Evolutionary conservation across 2,888 invertebrate species (phyloP).

Genomic region (Acronicta alni): DNA sequence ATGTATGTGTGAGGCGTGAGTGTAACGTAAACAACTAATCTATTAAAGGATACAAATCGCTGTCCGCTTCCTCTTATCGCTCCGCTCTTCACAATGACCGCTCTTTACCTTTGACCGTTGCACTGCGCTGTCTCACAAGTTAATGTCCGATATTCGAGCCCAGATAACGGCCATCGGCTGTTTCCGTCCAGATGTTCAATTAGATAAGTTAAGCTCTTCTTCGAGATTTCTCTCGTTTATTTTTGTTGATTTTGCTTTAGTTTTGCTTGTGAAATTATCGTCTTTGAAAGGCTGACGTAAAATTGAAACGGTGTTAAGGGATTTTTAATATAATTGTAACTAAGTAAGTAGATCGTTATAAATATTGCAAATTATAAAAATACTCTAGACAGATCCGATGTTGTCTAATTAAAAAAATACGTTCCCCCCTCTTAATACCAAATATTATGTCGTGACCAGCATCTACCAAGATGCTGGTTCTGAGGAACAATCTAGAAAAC

Average conservation of each 20-base stretch:
- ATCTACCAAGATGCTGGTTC: too few species aligned
- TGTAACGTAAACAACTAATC: too few species aligned
- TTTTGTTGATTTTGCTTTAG: constrained; percentile 44
- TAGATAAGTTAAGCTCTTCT: constrained; percentile 69
- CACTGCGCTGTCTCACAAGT: constrained; percentile 67
- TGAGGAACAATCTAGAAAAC: too few species aligned
- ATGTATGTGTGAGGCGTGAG: too few species aligned
- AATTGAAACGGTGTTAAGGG: not conserved
- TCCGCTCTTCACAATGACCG: constrained; percentile 42
- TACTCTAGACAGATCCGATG: too few species aligned
- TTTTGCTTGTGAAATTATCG: constrained; percentile 22
- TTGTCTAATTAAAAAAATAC: too few species aligned
- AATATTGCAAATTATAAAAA: too few species aligned
- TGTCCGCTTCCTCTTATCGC: constrained; percentile 55
- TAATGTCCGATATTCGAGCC: constrained; percentile 73
- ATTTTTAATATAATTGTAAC: too few species aligned
- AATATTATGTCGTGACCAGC: too few species aligned
- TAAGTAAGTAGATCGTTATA: too few species aligned
- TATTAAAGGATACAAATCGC: too few species aligned
- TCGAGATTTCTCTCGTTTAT: constrained; percentile 43
- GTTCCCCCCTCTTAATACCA: too few species aligned
- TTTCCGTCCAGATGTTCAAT: constrained; percentile 75
- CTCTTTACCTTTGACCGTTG: constrained; percentile 74
- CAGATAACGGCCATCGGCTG: constrained; percentile 75
- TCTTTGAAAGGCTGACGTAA: not conserved